Evolutionary conservation across 2,797 vertebrate genomes (phyloP).

Genomic region (Liasis olivaceus): DNA sequence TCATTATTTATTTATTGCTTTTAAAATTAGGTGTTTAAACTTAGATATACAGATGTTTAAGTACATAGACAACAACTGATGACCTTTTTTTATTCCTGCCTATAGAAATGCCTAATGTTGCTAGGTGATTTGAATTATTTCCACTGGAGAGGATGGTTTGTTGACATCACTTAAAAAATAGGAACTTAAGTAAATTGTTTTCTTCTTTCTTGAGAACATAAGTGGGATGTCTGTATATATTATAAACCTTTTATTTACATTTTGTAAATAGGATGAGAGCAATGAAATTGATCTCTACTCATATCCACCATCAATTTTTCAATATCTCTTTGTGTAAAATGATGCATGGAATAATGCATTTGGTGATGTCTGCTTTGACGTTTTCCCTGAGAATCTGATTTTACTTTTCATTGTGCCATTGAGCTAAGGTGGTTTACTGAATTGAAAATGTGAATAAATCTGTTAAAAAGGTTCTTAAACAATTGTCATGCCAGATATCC

Average conservation of each 20-base stretch:
- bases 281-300: background rate
- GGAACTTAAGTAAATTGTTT: background rate
- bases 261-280: rapidly evolving
- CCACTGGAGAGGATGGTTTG: background rate
- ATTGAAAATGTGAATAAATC: background rate
- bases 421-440: background rate
- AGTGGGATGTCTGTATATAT: background rate
- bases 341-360: background rate
- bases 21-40: background rate
- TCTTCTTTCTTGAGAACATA: conserved; percentile 5
- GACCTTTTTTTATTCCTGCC: background rate
- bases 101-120: background rate
- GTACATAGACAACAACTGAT: background rate
- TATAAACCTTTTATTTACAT: conserved; percentile 2
- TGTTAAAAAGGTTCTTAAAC: background rate
- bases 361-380: background rate
- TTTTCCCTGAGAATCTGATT: background rate
- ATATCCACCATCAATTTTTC: background rate
- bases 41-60: background rate
- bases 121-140: background rate
- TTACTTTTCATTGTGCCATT: background rate
- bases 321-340: background rate
- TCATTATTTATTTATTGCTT: background rate
- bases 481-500: conserved; percentile 9
- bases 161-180: background rate